These are phyloP conservation scores for Petrophora chlorosata DNA, from an alignment of 2,888 invertebrate genomes.

Conservation along the genomic window DNA sequence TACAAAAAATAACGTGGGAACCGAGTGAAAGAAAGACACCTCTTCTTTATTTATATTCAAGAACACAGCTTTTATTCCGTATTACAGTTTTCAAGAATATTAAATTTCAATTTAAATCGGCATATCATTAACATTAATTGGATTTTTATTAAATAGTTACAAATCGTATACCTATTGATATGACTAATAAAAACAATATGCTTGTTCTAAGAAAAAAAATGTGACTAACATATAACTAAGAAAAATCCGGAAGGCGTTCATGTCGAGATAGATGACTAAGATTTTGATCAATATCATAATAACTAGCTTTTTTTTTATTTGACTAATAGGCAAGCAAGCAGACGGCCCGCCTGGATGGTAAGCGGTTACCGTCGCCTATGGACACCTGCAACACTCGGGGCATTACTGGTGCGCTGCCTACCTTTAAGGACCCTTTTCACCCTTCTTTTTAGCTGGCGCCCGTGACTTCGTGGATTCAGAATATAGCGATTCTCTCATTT, in stretches of 20 bases:
- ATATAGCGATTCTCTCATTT: no score
- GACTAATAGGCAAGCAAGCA: no score
- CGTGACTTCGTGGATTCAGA: no score
- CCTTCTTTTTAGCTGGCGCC: no score
- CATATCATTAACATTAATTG: neutral
- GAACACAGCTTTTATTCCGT: conserved; percentile 58
- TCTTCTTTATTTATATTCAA: conserved; percentile 70
- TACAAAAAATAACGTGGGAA: conserved; percentile 82
- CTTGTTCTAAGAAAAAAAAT: conserved; percentile 4
- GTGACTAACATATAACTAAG: conserved; percentile 37
- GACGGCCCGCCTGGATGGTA: no score
- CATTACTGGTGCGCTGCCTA: no score
- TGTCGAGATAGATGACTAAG: conserved; percentile 10
- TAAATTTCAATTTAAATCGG: conserved; percentile 18
- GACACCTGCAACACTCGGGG: no score
- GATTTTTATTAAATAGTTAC: neutral
- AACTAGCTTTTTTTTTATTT: no score
- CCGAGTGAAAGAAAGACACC: conserved; percentile 72
- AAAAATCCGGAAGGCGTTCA: conserved; percentile 26
- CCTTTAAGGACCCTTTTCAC: no score
- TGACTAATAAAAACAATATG: conserved; percentile 25
- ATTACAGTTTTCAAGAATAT: conserved; percentile 51
- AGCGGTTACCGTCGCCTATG: no score
- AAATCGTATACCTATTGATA: conserved; percentile 2
- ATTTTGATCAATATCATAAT: neutral